Evolutionary conservation across 2,888 invertebrate genomes (phyloP).

Genomic region (Craniophora ligustri): DNA sequence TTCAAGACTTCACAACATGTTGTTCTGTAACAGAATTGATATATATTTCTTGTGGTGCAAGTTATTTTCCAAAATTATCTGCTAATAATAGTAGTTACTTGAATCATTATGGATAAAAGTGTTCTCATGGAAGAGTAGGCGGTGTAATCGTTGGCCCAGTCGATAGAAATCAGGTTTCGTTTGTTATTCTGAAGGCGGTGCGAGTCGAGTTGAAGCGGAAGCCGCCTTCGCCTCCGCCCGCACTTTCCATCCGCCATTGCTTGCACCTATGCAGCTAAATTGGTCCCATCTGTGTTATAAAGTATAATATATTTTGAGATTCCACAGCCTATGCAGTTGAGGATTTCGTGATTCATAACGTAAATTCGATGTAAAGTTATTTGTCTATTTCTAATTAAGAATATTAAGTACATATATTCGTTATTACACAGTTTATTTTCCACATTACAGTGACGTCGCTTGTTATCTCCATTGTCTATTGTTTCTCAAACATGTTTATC

Average conservation of each 20-base stretch:
- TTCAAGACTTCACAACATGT: conserved; percentile 16
- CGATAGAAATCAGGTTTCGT: conserved; percentile 88
- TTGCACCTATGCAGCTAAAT: conserved; percentile 75
- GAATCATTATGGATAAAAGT: conserved; percentile 57
- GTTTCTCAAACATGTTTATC: conserved; percentile 63
- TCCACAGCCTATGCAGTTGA: conserved; percentile 1
- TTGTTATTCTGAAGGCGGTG: conserved; percentile 86
- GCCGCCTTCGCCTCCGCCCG: conserved; percentile 75
- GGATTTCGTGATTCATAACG: not conserved
- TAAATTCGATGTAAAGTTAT: too few species aligned
- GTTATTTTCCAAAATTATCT: conserved; percentile 40
- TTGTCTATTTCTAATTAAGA: not conserved
- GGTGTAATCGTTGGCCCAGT: conserved; percentile 77
- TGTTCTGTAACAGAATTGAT: conserved; percentile 15
- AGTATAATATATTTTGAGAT: conserved; percentile 40
- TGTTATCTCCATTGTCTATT: conserved; percentile 58
- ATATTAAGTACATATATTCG: not conserved
- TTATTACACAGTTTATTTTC: conserved; percentile 11
- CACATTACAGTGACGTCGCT: conserved; percentile 45
- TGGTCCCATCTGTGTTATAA: conserved; percentile 68
- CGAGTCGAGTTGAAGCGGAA: conserved; percentile 78
- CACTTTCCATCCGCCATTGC: conserved; percentile 85
- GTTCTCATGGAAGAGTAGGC: conserved; percentile 66
- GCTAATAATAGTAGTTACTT: conserved; percentile 54
- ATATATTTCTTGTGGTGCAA: conserved; percentile 28